These are phyloP conservation scores for Brachynemurus nebulosus DNA, from an alignment of 2,888 invertebrate genomes.

Conservation along the genomic window DNA sequence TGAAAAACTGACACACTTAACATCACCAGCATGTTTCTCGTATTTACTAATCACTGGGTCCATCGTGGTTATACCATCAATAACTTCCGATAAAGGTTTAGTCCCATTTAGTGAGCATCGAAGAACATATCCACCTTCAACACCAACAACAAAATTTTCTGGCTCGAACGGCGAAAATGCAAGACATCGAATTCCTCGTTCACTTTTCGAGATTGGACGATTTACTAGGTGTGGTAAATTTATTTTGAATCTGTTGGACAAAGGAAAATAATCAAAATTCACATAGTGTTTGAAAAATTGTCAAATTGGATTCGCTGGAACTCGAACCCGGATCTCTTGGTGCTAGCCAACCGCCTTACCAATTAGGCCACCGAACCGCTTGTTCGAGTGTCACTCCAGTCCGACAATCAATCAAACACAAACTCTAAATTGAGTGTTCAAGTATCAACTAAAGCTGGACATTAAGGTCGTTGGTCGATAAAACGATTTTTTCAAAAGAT, in stretches of 20 bases:
- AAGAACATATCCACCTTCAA: constrained; percentile 30
- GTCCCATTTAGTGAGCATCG: constrained; percentile 29
- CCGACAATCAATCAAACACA: too few species aligned
- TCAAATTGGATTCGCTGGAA: too few species aligned
- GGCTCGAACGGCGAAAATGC: constrained; percentile 29
- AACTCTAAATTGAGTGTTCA: too few species aligned
- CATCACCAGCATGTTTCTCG: constrained; percentile 28
- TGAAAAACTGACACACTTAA: constrained; percentile 26
- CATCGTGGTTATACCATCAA: constrained; percentile 22
- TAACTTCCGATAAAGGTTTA: constrained; percentile 23
- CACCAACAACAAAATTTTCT: constrained; percentile 30
- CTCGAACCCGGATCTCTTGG: too few species aligned
- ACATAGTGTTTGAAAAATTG: too few species aligned
- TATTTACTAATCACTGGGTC: constrained; percentile 31
- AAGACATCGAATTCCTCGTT: constrained; percentile 27
- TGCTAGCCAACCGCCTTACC: too few species aligned
- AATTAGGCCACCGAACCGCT: too few species aligned
- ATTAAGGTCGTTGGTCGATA: too few species aligned
- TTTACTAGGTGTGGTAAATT: constrained; percentile 2
- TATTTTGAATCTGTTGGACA: background rate
- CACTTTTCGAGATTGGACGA: constrained; percentile 10
- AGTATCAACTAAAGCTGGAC: too few species aligned
- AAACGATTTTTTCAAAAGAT: too few species aligned
- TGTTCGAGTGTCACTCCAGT: too few species aligned
- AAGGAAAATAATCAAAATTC: too few species aligned